phyloP scores from a whole-genome alignment of 1,140 invertebrate genomes.

The Yoshiicerus persimilis region DNA sequence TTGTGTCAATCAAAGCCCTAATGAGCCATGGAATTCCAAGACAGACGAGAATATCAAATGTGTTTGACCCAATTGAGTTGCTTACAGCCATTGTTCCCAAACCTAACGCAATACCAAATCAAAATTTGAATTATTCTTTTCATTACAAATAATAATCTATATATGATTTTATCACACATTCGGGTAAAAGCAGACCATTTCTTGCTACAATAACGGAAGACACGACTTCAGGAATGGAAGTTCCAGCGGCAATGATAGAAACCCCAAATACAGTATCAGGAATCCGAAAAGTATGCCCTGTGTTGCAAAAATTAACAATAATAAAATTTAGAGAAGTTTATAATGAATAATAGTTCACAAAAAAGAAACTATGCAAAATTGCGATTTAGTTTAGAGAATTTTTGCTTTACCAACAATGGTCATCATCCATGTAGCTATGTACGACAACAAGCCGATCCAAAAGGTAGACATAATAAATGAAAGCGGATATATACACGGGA shows the following conservation, averaged over 20 bases:
- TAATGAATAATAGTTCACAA: too few relatives aligned
- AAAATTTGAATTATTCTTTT: background rate
- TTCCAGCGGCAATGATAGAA: slow-evolving; percentile 64
- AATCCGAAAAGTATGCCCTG: slow-evolving; percentile 64
- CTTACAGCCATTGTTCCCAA: slow-evolving; percentile 59
- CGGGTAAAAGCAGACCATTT: background rate
- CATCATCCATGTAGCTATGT: slow-evolving; percentile 89
- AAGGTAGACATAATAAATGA: slow-evolving; percentile 85
- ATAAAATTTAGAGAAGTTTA: background rate
- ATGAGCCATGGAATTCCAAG: slow-evolving; percentile 59
- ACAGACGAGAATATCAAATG: slow-evolving; percentile 59
- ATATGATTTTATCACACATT: background rate
- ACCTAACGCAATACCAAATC: slow-evolving; percentile 50
- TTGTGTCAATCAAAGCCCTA: slow-evolving; percentile 57
- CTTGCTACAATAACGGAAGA: slow-evolving; percentile 38
- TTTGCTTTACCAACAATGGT: slow-evolving; percentile 70
- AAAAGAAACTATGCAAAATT: too few relatives aligned
- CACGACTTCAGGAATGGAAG: slow-evolving; percentile 39
- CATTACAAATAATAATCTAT: background rate
- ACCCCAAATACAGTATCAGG: slow-evolving; percentile 80
- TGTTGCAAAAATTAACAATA: background rate
- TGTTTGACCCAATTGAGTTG: slow-evolving; percentile 58
- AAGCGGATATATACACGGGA: slow-evolving; percentile 74
- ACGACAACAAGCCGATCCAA: slow-evolving; percentile 81
- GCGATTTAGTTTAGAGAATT: too few relatives aligned